phyloP scores from a whole-genome alignment of 2,888 invertebrate species.

The Eurois occulta region DNA sequence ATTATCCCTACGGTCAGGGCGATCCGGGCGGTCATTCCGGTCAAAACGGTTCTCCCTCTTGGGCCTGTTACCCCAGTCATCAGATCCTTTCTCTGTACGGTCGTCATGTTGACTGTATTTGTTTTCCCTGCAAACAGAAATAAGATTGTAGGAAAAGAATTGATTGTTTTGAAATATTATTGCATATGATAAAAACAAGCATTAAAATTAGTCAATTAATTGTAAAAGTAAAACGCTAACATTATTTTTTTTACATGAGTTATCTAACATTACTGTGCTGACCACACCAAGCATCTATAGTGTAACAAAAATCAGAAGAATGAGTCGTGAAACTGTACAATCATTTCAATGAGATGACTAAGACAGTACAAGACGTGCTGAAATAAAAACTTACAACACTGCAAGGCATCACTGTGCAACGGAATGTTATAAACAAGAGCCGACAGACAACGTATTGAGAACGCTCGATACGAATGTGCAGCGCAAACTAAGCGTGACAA shows the following conservation, averaged over 20 bases:
- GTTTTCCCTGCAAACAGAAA: slow-evolving; percentile 65
- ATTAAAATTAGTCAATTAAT: slow-evolving; percentile 37
- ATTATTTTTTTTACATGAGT: slow-evolving; percentile 20
- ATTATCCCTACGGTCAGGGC: slow-evolving; percentile 49
- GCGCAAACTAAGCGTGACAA: slow-evolving; percentile 81
- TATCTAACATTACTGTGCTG: slow-evolving; percentile 55
- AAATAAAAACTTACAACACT: slow-evolving; percentile 69
- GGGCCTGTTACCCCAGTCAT: slow-evolving; percentile 74
- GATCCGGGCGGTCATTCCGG: slow-evolving; percentile 60
- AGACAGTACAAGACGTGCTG: slow-evolving; percentile 70
- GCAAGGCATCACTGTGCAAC: slow-evolving; percentile 68
- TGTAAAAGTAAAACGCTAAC: background rate
- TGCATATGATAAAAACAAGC: slow-evolving; percentile 49
- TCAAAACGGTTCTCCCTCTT: slow-evolving; percentile 63
- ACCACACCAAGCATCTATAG: slow-evolving; percentile 77
- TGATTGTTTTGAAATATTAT: slow-evolving; percentile 15
- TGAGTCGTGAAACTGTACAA: slow-evolving; percentile 44
- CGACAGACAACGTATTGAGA: slow-evolving; percentile 70
- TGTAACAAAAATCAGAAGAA: slow-evolving; percentile 53
- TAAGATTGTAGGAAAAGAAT: slow-evolving; percentile 10
- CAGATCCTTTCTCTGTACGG: slow-evolving; percentile 75
- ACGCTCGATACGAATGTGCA: slow-evolving; percentile 71
- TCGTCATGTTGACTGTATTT: slow-evolving; percentile 76
- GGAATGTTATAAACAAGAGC: slow-evolving; percentile 72
- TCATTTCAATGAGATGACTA: slow-evolving; percentile 58